phyloP scores from a whole-genome alignment of 2,888 invertebrate species.

The Microplitis manilae region DNA sequence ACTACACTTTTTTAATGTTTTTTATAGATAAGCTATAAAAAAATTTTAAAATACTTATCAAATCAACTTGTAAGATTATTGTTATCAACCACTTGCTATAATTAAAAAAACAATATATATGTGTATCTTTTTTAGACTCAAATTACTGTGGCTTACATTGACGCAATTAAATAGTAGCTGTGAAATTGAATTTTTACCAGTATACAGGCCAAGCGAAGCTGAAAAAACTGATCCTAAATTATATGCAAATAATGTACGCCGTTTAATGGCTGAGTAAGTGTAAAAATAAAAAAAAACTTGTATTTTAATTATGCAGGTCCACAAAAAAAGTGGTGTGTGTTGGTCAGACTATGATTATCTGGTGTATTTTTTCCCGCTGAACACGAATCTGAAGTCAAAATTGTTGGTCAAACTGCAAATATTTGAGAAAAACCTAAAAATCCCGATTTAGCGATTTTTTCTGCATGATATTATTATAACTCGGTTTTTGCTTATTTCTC shows the following conservation, averaged over 20 bases:
- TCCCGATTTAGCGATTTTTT: too few relatives aligned
- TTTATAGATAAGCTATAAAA: too few relatives aligned
- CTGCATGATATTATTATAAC: too few relatives aligned
- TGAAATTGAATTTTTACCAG: conserved; percentile 94
- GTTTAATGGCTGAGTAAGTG: conserved; percentile 91
- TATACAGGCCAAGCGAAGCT: conserved; percentile 89
- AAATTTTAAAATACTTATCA: not conserved
- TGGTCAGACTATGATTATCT: too few relatives aligned
- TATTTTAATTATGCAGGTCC: too few relatives aligned
- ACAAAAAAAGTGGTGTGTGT: too few relatives aligned
- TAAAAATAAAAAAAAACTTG: not conserved
- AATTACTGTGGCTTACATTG: conserved; percentile 89
- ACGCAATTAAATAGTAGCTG: conserved; percentile 90
- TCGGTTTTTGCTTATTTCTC: too few relatives aligned
- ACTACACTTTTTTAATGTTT: not conserved
- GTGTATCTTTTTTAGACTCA: conserved; percentile 75
- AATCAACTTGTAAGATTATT: not conserved
- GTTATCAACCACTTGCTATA: not conserved
- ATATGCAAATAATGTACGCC: conserved; percentile 90
- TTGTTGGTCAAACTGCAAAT: too few relatives aligned
- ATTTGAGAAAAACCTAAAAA: too few relatives aligned
- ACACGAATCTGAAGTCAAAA: too few relatives aligned
- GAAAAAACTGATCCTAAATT: conserved; percentile 90
- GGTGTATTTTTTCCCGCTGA: too few relatives aligned
- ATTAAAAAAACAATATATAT: not conserved